Base-by-base conservation (phyloP, 2,888 invertebrate species). In the Agonopterix arenella region DNA sequence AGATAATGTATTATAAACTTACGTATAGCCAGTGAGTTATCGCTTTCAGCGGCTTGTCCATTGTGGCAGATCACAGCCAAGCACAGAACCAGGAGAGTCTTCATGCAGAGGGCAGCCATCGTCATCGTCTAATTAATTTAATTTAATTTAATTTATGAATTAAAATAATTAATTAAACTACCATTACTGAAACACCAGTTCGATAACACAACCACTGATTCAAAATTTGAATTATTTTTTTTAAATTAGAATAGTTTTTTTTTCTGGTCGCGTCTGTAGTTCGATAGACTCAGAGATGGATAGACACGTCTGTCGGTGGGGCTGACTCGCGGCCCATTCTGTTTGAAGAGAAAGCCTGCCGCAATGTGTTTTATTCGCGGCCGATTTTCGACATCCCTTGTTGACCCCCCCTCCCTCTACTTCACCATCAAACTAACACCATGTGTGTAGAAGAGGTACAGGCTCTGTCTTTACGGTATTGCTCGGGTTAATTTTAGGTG, bases 271-370 rank as follows among this genome's bases (percentile, higher is more conserved):
- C 65, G 61, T 64, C 55, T 54, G 55, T 68, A 76, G 37, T 13
- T 51, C 16, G 36, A 40, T 47, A 43, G 36, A 36, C 9, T 66
- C 68, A 62, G 65, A 73, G 68, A 69, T 66, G 70, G 77, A 48
- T 76, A 76, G 72, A 66, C 72, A 68, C 64, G 67, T 57, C 40
- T n/a, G 43, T 13, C 48, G 48, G 44, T 11, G 16, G 43, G 10
- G 62, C 52, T 70, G 63, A 1, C 80, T 69, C 73, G 70, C 74
- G 76, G 68, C 73, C 79, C 79, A 79, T 82, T 80, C 80, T 76
- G 82, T 80, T 79, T 79, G 78, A 80, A 79, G 89, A 88, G 89
- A 89, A 89, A 89, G 88, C 86, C 76, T 67, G 68, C 65, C 64
- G 67, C 77, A 65, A 81, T 79, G 82, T 78, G 79, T 85, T 86